These are phyloP conservation scores for Trachelus troglodyta DNA, from an alignment of 2,888 invertebrate species.

Conservation along the genomic window DNA sequence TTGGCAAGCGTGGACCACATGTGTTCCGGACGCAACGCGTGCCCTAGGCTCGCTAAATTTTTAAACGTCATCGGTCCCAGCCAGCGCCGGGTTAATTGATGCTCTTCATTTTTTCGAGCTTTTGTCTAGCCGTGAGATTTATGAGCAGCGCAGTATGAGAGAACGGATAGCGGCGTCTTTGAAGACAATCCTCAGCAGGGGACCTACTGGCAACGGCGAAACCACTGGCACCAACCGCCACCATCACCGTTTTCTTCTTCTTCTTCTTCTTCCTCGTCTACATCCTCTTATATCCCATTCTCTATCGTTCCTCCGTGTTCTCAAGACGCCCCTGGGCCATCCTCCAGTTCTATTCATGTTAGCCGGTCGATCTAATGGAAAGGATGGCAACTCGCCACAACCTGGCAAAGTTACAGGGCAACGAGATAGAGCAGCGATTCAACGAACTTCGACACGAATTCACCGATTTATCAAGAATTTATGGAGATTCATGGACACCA, in stretches of 20 bases:
- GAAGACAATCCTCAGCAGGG: conserved; percentile 50
- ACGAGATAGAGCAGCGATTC: background rate
- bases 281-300: conserved; percentile 8
- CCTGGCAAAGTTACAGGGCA: background rate
- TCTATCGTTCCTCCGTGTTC: conserved; percentile 17
- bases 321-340: conserved; percentile 22
- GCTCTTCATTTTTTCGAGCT: conserved; percentile 49
- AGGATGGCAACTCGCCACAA: conserved; percentile 26
- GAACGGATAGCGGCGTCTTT: conserved; percentile 44
- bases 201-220: conserved; percentile 26
- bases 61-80: conserved; percentile 37
- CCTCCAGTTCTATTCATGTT: background rate
- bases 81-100: conserved; percentile 49
- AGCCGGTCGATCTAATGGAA: conserved; percentile 20
- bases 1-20: conserved; percentile 16
- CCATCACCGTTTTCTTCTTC: conserved; percentile 21
- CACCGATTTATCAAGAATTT: background rate
- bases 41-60: conserved; percentile 35
- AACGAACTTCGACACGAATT: background rate
- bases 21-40: conserved; percentile 2
- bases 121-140: conserved; percentile 59
- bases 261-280: conserved; percentile 12
- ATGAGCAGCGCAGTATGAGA: conserved; percentile 36
- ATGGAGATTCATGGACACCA: background rate
- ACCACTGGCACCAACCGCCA: conserved; percentile 34